Evolutionary conservation across 2,113 vertebrate species (phyloP).

Genomic region (Macquaria ambigua): DNA sequence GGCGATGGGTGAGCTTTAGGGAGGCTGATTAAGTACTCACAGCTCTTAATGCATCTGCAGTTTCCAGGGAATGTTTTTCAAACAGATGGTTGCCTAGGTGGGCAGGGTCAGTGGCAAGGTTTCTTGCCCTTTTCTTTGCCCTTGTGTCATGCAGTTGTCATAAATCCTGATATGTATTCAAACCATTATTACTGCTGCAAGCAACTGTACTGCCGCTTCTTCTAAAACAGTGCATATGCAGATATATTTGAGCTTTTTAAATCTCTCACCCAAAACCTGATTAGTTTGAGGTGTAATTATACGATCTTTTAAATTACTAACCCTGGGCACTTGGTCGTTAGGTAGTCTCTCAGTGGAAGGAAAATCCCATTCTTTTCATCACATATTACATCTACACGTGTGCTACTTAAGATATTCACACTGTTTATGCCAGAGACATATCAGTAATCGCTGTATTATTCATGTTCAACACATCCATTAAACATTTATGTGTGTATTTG

Average conservation of each 20-base stretch:
- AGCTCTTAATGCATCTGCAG: conserved; percentile 55
- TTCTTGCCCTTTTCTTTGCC: conserved; percentile 57
- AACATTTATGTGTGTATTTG: conserved; percentile 28
- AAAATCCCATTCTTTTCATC: not conserved
- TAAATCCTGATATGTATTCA: conserved; percentile 49
- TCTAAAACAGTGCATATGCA: not conserved
- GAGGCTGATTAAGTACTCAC: conserved; percentile 53
- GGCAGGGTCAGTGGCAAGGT: conserved; percentile 36
- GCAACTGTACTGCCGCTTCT: not conserved
- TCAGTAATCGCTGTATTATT: conserved; percentile 11
- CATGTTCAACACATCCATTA: not conserved
- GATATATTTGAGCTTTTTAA: not conserved
- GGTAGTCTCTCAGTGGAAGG: not conserved
- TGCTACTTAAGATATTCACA: not conserved
- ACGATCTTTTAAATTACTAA: not conserved
- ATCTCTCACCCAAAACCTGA: not conserved
- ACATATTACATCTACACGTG: conserved; percentile 3
- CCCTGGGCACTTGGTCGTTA: not conserved
- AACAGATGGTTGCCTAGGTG: conserved; percentile 71
- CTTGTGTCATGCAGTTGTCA: conserved; percentile 57
- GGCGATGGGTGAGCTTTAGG: conserved; percentile 5
- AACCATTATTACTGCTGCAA: not conserved
- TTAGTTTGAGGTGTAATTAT: not conserved
- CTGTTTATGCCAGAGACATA: not conserved
- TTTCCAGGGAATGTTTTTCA: conserved; percentile 53